Percentiles rank a stretch among this genome's conserved stretches.
Evolutionary conservation across 1,140 invertebrate genomes (phyloP).

Genomic region (Nephotettix cincticeps): DNA sequence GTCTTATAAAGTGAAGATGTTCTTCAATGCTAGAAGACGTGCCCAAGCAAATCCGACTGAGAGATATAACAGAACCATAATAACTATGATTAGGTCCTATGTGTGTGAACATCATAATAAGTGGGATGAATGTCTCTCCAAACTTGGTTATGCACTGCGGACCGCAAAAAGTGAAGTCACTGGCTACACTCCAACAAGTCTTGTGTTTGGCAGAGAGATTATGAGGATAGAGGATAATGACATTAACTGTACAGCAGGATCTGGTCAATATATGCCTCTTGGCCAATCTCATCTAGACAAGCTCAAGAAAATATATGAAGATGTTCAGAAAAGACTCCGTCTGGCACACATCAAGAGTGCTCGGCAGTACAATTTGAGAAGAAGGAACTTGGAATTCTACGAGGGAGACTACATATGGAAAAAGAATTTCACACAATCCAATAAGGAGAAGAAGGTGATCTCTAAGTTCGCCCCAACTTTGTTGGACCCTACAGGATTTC

Average conservation of each 20-base stretch:
- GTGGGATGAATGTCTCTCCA: background rate
- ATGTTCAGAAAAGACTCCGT: background rate
- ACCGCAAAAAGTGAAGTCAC: background rate
- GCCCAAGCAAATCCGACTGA: background rate
- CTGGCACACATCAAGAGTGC: background rate
- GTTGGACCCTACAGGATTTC: constrained; percentile 27
- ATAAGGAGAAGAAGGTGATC: constrained; percentile 2
- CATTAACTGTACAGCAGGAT: background rate
- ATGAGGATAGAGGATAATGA: background rate
- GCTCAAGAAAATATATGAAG: background rate
- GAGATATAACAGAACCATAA: background rate
- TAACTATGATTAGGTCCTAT: background rate
- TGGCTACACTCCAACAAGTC: background rate
- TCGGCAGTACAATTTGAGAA: background rate
- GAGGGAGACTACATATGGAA: constrained; percentile 26
- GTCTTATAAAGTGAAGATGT: background rate
- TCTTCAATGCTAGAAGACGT: background rate
- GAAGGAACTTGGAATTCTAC: background rate
- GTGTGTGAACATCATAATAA: background rate
- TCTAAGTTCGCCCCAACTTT: constrained; percentile 32
- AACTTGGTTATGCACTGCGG: background rate
- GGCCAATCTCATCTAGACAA: background rate
- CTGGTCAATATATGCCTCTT: background rate
- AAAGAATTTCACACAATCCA: constrained; percentile 25
- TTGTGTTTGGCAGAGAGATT: background rate